phyloP scores from a whole-genome alignment of 35 echinoderm and acorn worm species.

The Lytechinus pictus region DNA sequence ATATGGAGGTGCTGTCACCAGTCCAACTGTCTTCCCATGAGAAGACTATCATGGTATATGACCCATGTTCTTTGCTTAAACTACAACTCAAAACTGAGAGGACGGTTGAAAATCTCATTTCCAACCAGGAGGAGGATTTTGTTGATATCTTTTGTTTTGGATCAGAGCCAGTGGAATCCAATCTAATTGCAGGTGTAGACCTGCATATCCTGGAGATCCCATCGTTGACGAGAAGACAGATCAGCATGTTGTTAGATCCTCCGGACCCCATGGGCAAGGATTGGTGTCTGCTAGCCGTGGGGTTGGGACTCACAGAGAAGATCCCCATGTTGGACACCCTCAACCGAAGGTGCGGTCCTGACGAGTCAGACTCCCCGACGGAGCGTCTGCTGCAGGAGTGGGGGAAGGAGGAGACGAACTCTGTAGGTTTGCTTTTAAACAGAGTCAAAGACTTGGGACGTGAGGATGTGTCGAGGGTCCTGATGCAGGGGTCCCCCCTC shows the following conservation, averaged over 20 bases:
- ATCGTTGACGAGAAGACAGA: slow-evolving; percentile 76
- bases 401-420: slow-evolving; percentile 61
- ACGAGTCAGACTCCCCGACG: slow-evolving; percentile 93
- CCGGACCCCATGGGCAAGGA: slow-evolving; percentile 98
- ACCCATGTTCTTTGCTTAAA: slow-evolving; percentile 74
- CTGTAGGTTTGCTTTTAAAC: slow-evolving; percentile 77
- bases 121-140: slow-evolving; percentile 79
- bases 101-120: slow-evolving; percentile 76
- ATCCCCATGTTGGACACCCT: slow-evolving; percentile 82
- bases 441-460: slow-evolving; percentile 86
- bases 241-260: slow-evolving; percentile 95
- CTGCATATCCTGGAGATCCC: slow-evolving; percentile 87
- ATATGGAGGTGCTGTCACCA: slow-evolving; percentile 79
- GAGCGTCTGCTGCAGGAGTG: slow-evolving; percentile 85
- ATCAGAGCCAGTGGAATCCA: slow-evolving; percentile 74
- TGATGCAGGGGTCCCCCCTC: slow-evolving; percentile 83
- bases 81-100: slow-evolving; percentile 66
- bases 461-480: slow-evolving; percentile 77
- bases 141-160: slow-evolving; percentile 89
- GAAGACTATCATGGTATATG: slow-evolving; percentile 80
- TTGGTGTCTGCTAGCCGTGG: slow-evolving; percentile 93
- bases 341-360: slow-evolving; percentile 62
- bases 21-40: slow-evolving; percentile 86
- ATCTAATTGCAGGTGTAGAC: slow-evolving; percentile 73
- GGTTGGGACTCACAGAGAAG: slow-evolving; percentile 80